Base-by-base conservation (phyloP, 2,888 invertebrate species). In the Callimorpha dominula region DNA sequence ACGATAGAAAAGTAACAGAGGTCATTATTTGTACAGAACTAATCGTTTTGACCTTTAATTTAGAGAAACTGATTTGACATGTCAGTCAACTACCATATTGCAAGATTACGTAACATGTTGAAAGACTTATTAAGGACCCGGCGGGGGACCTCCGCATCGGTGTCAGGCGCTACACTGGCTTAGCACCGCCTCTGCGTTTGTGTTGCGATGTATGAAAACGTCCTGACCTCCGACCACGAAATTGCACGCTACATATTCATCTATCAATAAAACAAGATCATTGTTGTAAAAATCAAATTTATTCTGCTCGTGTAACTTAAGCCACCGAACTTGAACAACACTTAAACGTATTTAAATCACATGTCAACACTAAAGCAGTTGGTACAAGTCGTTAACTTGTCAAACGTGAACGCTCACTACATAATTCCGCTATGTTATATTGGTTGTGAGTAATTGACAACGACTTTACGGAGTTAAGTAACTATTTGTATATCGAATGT, bases 401-500 rank as follows among this genome's bases (percentile, higher is more conserved):
- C 84, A 80, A 54, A 65, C 54, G 65, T 46, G 72, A 70, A 68
- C 65, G 60, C 70, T 62, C 64, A 77, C 68, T 70, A 68, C 74
- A 78, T 84, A 65, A 73, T 74, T 71, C 72, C 68, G 68, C 73
- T 72, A 75, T 68, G 73, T 80, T 76, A 82, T 78, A 76, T 79
- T 67, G 73, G 74, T 74, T 76, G 74, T 73, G 68, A 79, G 63
- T 71, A 75, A 73, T 82, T 81, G 74, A 84, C 81, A 83, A 75
- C 76, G 72, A 81, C 74, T 82, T 83, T 78, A 74, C 76, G 63
- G 65, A 73, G 72, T 77, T 82, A 82, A 84, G 75, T 82, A 76
- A 78, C 81, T 79, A 68, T 79, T 77, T 72, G 76, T 72, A 49
- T 70, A 64, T 52, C 66, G 11, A 76, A 60, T 54, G 73, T 73